Percentiles rank a stretch among this genome's conserved stretches.
Conservation (phyloP, 2,888 invertebrate genomes). For the Orthosia cruda region DNA sequence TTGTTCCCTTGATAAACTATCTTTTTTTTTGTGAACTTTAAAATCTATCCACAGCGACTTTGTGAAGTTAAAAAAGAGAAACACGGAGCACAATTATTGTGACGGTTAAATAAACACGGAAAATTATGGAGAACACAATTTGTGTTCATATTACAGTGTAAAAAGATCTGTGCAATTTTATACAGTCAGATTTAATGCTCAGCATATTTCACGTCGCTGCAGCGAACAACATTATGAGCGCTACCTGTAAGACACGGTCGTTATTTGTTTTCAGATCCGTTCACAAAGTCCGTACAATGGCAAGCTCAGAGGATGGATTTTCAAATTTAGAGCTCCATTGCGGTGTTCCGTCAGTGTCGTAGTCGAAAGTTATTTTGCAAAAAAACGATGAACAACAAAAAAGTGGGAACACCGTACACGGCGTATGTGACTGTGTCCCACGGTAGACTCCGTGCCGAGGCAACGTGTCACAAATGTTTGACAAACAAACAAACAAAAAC, state of each 20-base stretch:
- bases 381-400: slow-evolving; percentile 46
- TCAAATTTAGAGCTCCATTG: slow-evolving; percentile 25
- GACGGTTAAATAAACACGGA: slow-evolving; percentile 37
- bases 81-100: neutral
- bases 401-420: neutral
- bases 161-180: slow-evolving; percentile 56
- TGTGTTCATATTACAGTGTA: slow-evolving; percentile 22
- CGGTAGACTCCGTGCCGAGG: slow-evolving; percentile 21
- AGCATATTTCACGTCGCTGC: slow-evolving; percentile 51
- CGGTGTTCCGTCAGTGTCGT: slow-evolving; percentile 16
- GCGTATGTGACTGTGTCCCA: slow-evolving; percentile 1
- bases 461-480: slow-evolving; percentile 68
- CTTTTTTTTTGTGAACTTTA: slow-evolving; percentile 6
- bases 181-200: slow-evolving; percentile 55
- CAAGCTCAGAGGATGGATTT: slow-evolving; percentile 29
- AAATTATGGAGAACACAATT: slow-evolving; percentile 43
- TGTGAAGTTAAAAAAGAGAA: slow-evolving; percentile 6
- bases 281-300: slow-evolving; percentile 34
- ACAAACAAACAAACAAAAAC: slow-evolving; percentile 60
- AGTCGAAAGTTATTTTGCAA: slow-evolving; percentile 34
- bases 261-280: slow-evolving; percentile 61
- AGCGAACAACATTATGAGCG: slow-evolving; percentile 42
- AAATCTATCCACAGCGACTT: slow-evolving; percentile 7
- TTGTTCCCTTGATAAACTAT: slow-evolving; percentile 46
- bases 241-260: slow-evolving; percentile 36